Evolutionary conservation across 2,888 invertebrate species (phyloP).

Genomic region (Bellardia pandia): DNA sequence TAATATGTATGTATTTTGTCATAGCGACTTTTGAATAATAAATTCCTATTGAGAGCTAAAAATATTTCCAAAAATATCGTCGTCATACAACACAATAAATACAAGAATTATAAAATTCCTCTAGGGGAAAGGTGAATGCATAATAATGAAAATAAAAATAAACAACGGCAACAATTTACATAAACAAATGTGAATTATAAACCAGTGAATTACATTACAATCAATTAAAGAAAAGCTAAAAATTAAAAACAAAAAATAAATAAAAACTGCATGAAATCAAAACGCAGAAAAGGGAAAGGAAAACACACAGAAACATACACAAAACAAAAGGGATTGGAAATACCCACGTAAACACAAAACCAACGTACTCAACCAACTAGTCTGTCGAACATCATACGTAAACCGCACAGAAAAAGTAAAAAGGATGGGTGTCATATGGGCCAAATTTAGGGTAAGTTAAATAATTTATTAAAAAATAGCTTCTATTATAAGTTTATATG

Average conservation of each 20-base stretch:
- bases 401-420: conserved; percentile 25
- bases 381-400: conserved; percentile 35
- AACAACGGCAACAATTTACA: conserved; percentile 44
- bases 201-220: conserved; percentile 34
- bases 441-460: conserved; percentile 88
- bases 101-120: neutral
- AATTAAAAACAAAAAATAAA: neutral
- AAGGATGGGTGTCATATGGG: conserved; percentile 88
- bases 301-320: conserved; percentile 22
- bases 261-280: neutral
- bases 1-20: conserved; percentile 20
- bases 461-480: neutral
- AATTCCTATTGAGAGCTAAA: conserved; percentile 65
- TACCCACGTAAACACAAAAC: conserved; percentile 68
- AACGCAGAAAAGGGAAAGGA: conserved; percentile 35
- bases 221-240: conserved; percentile 1
- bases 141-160: conserved; percentile 43
- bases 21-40: conserved; percentile 38
- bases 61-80: conserved; percentile 72
- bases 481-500: conserved; percentile 1
- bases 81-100: conserved; percentile 50
- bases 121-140: conserved; percentile 14
- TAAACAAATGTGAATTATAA: conserved; percentile 64
- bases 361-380: conserved; percentile 27
- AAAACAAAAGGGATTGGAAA: conserved; percentile 55